Evolutionary conservation across 37 sponge, comb jelly and placozoan genomes (phyloP).

Genomic region (Beroe forskalii): DNA sequence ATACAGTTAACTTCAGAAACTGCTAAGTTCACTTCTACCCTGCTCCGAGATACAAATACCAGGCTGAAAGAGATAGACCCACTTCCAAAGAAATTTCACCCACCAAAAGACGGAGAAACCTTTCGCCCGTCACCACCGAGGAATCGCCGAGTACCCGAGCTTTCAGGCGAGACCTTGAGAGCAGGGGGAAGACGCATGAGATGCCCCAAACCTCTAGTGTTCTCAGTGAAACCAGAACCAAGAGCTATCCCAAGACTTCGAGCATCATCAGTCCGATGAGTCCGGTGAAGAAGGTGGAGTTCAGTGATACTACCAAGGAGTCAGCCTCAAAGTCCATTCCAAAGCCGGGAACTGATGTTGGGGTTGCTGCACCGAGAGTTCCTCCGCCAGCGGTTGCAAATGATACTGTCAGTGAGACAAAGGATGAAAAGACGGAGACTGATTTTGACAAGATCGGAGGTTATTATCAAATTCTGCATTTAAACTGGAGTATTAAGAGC

Average conservation of each 20-base stretch:
- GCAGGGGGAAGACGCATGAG: neutral
- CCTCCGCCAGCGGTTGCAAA: too few relatives aligned
- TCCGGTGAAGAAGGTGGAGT: neutral
- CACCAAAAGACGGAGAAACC: neutral
- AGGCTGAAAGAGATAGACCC: neutral
- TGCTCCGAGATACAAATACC: neutral
- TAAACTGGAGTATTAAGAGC: too few relatives aligned
- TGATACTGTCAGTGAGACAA: too few relatives aligned
- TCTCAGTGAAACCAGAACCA: neutral
- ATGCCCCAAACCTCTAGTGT: neutral
- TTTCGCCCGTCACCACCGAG: neutral
- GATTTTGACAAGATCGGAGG: too few relatives aligned
- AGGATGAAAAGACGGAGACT: too few relatives aligned
- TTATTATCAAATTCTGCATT: too few relatives aligned
- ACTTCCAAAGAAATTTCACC: neutral
- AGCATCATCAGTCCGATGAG: neutral
- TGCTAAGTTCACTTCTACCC: neutral
- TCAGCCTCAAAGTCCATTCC: neutral
- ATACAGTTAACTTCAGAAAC: neutral
- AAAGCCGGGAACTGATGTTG: neutral
- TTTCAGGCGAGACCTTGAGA: slow-evolving; percentile 28
- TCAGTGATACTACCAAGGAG: neutral
- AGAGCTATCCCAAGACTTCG: neutral
- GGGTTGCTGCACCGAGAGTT: too few relatives aligned
- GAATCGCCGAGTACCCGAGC: slow-evolving; percentile 21